Evolutionary conservation across 1,140 invertebrate species (phyloP).

Genomic region (Asbolus verrucosus): DNA sequence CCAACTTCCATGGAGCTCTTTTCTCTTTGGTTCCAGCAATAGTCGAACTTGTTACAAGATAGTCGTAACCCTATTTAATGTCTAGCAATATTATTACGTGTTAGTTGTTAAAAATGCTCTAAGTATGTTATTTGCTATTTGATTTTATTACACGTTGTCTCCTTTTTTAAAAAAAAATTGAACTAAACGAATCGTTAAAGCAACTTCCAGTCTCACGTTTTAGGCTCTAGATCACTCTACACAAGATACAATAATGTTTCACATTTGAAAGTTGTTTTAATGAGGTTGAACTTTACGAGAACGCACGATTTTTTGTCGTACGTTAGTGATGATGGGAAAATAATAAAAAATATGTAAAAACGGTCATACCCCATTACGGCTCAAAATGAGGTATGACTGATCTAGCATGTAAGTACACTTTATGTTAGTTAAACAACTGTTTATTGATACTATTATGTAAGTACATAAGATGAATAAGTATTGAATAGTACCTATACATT

Average conservation of each 20-base stretch:
- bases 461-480: slow-evolving; percentile 55
- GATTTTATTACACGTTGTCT: slow-evolving; percentile 46
- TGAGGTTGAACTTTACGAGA: neutral
- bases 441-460: slow-evolving; percentile 49
- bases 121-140: slow-evolving; percentile 50
- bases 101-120: slow-evolving; percentile 55
- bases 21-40: slow-evolving; percentile 1
- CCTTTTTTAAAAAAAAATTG: neutral
- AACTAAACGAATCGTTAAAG: slow-evolving; percentile 22
- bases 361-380: slow-evolving; percentile 58
- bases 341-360: slow-evolving; percentile 28
- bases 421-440: slow-evolving; percentile 47
- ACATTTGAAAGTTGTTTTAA: slow-evolving; percentile 42
- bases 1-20: slow-evolving; percentile 12
- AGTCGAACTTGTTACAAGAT: slow-evolving; percentile 48
- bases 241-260: slow-evolving; percentile 37
- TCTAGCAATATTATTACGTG: slow-evolving; percentile 58
- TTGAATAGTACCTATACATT: slow-evolving; percentile 61
- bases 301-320: slow-evolving; percentile 19
- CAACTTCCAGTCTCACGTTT: slow-evolving; percentile 21
- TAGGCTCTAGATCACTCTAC: slow-evolving; percentile 30
- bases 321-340: neutral
- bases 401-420: slow-evolving; percentile 45
- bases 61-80: slow-evolving; percentile 56
- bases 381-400: slow-evolving; percentile 60